phyloP scores from a whole-genome alignment of 1,140 invertebrate species.

The Drosophila arizonae region DNA sequence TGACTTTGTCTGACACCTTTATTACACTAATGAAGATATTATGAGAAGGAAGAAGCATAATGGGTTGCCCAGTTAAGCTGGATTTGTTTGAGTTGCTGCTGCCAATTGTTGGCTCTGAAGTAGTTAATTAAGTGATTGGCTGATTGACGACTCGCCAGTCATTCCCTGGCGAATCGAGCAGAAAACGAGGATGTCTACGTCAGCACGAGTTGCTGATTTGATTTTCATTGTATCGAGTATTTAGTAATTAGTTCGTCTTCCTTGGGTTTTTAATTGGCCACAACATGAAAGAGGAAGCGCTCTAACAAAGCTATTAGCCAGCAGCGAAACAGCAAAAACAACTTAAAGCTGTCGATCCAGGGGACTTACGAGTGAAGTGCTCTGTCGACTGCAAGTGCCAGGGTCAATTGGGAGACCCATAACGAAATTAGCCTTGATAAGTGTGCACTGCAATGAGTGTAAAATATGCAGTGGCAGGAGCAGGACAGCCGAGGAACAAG shows the following conservation, averaged over 20 bases:
- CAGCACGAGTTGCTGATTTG: constrained; percentile 40
- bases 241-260: constrained; percentile 4
- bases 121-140: constrained; percentile 77
- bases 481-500: neutral
- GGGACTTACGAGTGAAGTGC: constrained; percentile 5
- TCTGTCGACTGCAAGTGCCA: constrained; percentile 23
- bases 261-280: constrained; percentile 59
- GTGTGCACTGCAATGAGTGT: constrained; percentile 15
- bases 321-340: constrained; percentile 31
- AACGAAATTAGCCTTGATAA: constrained; percentile 41
- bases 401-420: constrained; percentile 26
- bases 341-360: constrained; percentile 45
- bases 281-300: constrained; percentile 31
- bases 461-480: constrained; percentile 2
- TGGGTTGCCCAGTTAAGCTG: constrained; percentile 40
- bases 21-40: no score
- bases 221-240: constrained; percentile 46
- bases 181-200: constrained; percentile 16
- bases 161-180: neutral
- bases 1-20: no score
- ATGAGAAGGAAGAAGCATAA: constrained; percentile 40
- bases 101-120: constrained; percentile 54
- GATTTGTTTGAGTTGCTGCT: constrained; percentile 43
- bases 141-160: constrained; percentile 60
- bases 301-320: constrained; percentile 34